Percentiles rank a stretch among this genome's conserved stretches.
These are phyloP conservation scores for Jaculus jaculus DNA, from an alignment of 2,113 vertebrate genomes.

Conservation along the genomic window DNA sequence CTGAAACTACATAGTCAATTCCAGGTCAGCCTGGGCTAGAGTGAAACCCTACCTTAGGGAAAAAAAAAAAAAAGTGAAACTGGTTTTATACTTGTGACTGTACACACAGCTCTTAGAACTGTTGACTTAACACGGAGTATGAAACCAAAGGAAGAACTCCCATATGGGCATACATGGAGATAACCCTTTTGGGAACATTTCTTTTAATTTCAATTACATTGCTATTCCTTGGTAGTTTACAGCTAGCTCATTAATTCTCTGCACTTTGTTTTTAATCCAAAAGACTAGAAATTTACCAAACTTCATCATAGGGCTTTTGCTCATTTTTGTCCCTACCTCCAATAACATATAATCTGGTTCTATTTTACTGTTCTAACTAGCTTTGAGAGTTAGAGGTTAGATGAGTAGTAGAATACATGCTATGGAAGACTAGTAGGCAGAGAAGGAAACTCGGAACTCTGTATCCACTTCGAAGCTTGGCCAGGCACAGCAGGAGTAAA, in stretches of 20 bases:
- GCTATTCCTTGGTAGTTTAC: not conserved
- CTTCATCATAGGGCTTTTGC: not conserved
- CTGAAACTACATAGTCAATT: too few relatives aligned
- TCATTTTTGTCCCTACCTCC: not conserved
- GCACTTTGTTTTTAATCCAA: not conserved
- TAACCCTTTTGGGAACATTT: not conserved
- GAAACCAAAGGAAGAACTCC: not conserved
- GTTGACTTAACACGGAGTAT: not conserved
- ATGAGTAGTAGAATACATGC: not conserved
- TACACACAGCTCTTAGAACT: not conserved
- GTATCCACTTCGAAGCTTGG: not conserved
- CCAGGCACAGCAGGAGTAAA: not conserved
- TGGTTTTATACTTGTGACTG: not conserved
- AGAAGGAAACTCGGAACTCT: not conserved
- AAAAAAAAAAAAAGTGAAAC: too few relatives aligned
- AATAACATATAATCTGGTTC: not conserved
- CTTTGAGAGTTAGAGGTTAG: not conserved
- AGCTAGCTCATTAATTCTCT: not conserved
- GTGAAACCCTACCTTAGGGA: too few relatives aligned
- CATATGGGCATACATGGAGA: not conserved
- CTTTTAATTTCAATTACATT: not conserved
- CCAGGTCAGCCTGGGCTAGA: too few relatives aligned
- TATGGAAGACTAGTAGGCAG: not conserved
- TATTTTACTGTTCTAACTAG: not conserved
- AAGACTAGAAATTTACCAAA: not conserved